phyloP scores from a whole-genome alignment of 1,140 invertebrate species.

The Agrypnia vestita region DNA sequence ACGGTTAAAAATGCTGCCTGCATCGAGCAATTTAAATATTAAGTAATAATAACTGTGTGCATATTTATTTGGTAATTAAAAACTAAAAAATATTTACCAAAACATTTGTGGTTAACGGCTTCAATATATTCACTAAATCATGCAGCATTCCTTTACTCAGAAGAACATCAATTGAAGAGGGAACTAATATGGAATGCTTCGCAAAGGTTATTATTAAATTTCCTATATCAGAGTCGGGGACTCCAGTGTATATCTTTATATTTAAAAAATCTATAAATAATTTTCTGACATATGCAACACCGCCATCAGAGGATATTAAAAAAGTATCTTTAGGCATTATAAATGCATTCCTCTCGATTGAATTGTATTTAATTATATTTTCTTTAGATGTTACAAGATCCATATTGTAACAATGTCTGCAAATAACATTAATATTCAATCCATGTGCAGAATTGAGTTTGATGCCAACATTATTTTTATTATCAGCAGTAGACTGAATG shows the following conservation, averaged over 20 bases:
- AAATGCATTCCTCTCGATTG: conserved; percentile 28
- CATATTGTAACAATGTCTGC: conserved; percentile 47
- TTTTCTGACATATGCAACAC: conserved; percentile 22
- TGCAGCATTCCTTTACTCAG: conserved; percentile 63
- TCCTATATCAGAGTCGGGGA: conserved; percentile 63
- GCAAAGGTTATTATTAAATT: conserved; percentile 64
- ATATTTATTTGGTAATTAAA: neutral
- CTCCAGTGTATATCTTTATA: conserved; percentile 62
- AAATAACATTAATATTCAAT: conserved; percentile 47
- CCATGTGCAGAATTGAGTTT: conserved; percentile 18
- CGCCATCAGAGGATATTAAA: conserved; percentile 1
- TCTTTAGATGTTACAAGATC: conserved; percentile 36
- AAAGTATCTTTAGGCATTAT: conserved; percentile 23
- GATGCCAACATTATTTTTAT: conserved; percentile 30
- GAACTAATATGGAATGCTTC: conserved; percentile 67
- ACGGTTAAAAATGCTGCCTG: no score
- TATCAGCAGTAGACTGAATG: conserved; percentile 16
- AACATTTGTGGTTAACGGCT: conserved; percentile 63
- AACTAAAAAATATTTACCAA: conserved; percentile 63
- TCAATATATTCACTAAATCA: conserved; percentile 63
- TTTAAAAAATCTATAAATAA: conserved; percentile 68
- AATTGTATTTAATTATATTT: conserved; percentile 35
- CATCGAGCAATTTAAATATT: no score
- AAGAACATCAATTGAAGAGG: conserved; percentile 63
- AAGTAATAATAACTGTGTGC: no score